Conservation (phyloP, 2,113 vertebrate species). For the Podiceps cristatus region DNA sequence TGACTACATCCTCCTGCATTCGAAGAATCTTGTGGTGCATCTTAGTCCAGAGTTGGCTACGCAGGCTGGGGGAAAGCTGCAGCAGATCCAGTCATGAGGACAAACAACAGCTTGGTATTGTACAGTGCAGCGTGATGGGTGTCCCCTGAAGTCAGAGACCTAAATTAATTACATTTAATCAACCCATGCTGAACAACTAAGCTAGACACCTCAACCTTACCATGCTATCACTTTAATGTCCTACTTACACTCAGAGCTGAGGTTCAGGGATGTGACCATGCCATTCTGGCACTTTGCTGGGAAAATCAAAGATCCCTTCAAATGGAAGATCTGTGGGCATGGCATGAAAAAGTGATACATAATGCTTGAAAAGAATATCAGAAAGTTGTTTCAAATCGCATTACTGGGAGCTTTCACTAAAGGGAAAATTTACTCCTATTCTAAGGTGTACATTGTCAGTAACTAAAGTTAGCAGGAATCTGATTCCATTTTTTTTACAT, state of each 20-base stretch:
- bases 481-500: slow-evolving; percentile 70
- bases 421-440: slow-evolving; percentile 67
- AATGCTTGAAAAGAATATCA: slow-evolving; percentile 70
- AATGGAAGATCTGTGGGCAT: slow-evolving; percentile 48
- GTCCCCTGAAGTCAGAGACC: slow-evolving; percentile 75
- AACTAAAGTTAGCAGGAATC: slow-evolving; percentile 76
- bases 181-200: slow-evolving; percentile 67
- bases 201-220: slow-evolving; percentile 48
- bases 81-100: slow-evolving; percentile 33
- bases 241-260: slow-evolving; percentile 47
- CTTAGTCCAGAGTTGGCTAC: not conserved
- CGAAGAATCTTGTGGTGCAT: not conserved
- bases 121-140: slow-evolving; percentile 44
- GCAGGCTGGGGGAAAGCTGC: not conserved
- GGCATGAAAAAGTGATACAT: slow-evolving; percentile 66
- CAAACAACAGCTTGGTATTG: slow-evolving; percentile 67
- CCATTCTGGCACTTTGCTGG: slow-evolving; percentile 56
- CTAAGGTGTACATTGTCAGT: slow-evolving; percentile 54
- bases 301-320: slow-evolving; percentile 66
- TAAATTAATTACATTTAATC: slow-evolving; percentile 77
- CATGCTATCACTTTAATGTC: slow-evolving; percentile 51
- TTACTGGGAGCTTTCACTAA: slow-evolving; percentile 58
- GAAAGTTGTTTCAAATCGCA: slow-evolving; percentile 69
- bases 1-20: not conserved
- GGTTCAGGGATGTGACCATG: slow-evolving; percentile 35